These are phyloP conservation scores for Melieria omissa DNA, from an alignment of 2,888 invertebrate species.

Conservation along the genomic window DNA sequence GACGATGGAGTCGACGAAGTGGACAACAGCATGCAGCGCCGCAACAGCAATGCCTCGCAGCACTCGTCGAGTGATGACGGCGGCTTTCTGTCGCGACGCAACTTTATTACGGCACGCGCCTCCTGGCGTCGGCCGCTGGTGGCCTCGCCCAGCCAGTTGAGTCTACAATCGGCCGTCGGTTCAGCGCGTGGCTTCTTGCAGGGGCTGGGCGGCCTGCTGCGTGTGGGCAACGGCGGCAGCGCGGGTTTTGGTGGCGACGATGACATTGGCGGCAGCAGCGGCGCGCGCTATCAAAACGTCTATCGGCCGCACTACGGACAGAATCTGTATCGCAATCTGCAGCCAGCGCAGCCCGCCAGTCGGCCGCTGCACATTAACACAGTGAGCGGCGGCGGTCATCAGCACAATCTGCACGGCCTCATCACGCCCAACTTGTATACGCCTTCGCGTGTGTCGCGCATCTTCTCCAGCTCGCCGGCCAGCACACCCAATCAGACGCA, in stretches of 20 bases:
- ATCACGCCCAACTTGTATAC: constrained; percentile 59
- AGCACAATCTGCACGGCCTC: constrained; percentile 43
- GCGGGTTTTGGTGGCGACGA: constrained; percentile 43
- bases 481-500: constrained; percentile 63
- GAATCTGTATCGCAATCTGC: constrained; percentile 57
- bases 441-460: constrained; percentile 68
- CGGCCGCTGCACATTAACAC: constrained; percentile 67
- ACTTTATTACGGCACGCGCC: constrained; percentile 69
- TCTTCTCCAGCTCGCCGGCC: constrained; percentile 77
- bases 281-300: constrained; percentile 63
- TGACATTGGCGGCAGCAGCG: constrained; percentile 42
- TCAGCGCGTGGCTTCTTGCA: constrained; percentile 71
- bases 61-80: constrained; percentile 83
- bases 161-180: constrained; percentile 73
- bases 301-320: constrained; percentile 52
- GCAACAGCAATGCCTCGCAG: constrained; percentile 71
- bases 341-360: constrained; percentile 56
- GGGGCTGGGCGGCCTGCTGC: constrained; percentile 59
- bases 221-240: constrained; percentile 51
- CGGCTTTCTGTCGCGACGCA: constrained; percentile 78
- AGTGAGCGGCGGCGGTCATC: constrained; percentile 52
- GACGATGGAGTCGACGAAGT: constrained; percentile 47
- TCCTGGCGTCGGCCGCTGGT: constrained; percentile 76
- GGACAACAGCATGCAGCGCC: constrained; percentile 56
- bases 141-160: constrained; percentile 75